Conservation (phyloP, 2,797 vertebrate species). For the Sebastes cheni region DNA sequence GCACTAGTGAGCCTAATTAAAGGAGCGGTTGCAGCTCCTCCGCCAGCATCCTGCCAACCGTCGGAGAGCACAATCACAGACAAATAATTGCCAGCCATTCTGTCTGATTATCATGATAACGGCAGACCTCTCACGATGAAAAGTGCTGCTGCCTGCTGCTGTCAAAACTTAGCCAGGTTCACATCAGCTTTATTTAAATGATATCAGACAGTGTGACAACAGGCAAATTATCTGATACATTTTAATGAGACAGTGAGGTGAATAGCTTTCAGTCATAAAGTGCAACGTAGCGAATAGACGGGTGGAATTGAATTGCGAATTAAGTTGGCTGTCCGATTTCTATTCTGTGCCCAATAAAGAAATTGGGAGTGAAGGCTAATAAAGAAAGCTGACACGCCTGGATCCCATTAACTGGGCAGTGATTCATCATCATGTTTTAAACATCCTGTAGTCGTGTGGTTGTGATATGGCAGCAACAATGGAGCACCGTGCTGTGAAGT, state of each 20-base stretch:
- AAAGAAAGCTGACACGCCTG: constrained; percentile 32
- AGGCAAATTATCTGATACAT: constrained; percentile 22
- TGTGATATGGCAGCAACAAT: constrained; percentile 18
- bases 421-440: constrained; percentile 58
- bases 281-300: neutral
- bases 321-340: constrained; percentile 21
- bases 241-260: constrained; percentile 41
- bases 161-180: constrained; percentile 25
- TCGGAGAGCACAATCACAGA: constrained; percentile 60
- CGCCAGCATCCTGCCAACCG: constrained; percentile 52
- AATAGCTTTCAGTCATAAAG: constrained; percentile 24
- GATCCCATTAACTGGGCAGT: constrained; percentile 43
- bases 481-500: neutral
- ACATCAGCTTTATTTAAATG: constrained; percentile 21
- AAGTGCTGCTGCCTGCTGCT: neutral
- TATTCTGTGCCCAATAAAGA: constrained; percentile 31
- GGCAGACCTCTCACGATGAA: constrained; percentile 24
- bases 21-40: constrained; percentile 50
- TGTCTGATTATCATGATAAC: constrained; percentile 73
- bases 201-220: constrained; percentile 31
- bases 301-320: constrained; percentile 24
- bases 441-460: constrained; percentile 17
- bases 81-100: constrained; percentile 70
- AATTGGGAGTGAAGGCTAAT: constrained; percentile 40
- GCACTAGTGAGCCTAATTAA: constrained; percentile 72